Base-by-base conservation (phyloP, 2,113 vertebrate species). In the Anhinga anhinga region DNA sequence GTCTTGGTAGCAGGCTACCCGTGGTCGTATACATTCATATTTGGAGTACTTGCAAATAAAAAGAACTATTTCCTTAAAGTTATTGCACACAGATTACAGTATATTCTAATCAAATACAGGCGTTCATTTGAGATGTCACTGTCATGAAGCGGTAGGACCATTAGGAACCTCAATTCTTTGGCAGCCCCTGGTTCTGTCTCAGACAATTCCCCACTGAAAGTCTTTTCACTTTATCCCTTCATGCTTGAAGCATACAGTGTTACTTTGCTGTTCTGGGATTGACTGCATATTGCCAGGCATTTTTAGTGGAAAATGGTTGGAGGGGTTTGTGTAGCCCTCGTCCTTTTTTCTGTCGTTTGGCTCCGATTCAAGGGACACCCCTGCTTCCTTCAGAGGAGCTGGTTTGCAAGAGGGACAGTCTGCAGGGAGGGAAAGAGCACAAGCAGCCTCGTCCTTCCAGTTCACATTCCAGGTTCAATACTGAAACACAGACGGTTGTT, bases 281-380 rank as follows among this genome's bases (percentile, higher is more conserved):
- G 52, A 63, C 49, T 79, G 34, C 45, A 15, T 65, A 58, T 67
- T 84, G 65, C 58, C 77, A 96, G 77, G 84, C 83, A 84, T 92
- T 91, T 94, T 96, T 89, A 86, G 49, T 76, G 61, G 67, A 82
- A 91, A 92, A 65, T 7, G 38, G 86, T 96, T 90, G 72, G 88
- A 93, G n/a, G 36, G 32, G 27, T 27, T 80, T 83, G 32, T 78
- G 18, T 73, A 92, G 38, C 72, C 67, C 42, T 44, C 59, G 74
- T 86, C 42, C 15, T n/a, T 36, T 53, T 30, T 30, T 29, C 22
- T 56, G n/a, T 49, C 42, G 32, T 63, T 93, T 88, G 62, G 49
- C 90, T 94, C 74, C 1, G 1, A 13, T 32, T 84, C 36, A 65
- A 29, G 40, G 62, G 82, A 65, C 73, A 79, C 25, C 59, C 17